Evolutionary conservation across 2,888 invertebrate genomes (phyloP).

Genomic region (Ophion costatus): DNA sequence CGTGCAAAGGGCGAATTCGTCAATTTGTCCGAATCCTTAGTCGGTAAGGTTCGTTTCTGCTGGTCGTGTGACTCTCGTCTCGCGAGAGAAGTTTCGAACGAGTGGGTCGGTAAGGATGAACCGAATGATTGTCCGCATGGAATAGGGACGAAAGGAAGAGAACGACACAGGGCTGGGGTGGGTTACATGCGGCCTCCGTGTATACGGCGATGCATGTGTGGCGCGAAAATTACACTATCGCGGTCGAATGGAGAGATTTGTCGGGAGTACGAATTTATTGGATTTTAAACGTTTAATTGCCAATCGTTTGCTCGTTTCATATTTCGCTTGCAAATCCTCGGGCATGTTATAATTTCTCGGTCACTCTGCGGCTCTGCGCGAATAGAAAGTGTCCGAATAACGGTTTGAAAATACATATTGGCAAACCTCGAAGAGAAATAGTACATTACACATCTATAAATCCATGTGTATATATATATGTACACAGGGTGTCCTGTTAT

Average conservation of each 20-base stretch:
- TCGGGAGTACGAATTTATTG: slow-evolving; percentile 76
- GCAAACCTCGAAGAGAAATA: slow-evolving; percentile 50
- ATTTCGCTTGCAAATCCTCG: slow-evolving; percentile 65
- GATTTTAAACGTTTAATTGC: slow-evolving; percentile 79
- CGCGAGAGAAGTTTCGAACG: neutral
- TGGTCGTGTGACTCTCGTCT: neutral
- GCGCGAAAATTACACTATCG: slow-evolving; percentile 51
- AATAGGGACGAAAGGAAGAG: slow-evolving; percentile 11
- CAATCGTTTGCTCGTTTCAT: slow-evolving; percentile 69
- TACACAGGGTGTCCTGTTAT: too few species aligned
- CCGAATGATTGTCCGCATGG: neutral
- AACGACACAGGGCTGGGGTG: neutral
- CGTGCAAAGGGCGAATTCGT: slow-evolving; percentile 72
- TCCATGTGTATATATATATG: neutral
- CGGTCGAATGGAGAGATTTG: slow-evolving; percentile 71
- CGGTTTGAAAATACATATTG: slow-evolving; percentile 51
- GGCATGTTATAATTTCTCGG: slow-evolving; percentile 61
- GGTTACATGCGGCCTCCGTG: slow-evolving; percentile 6
- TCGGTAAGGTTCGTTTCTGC: slow-evolving; percentile 72
- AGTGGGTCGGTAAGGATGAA: slow-evolving; percentile 69
- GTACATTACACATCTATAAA: slow-evolving; percentile 5
- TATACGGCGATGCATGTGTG: neutral
- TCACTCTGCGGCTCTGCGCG: slow-evolving; percentile 28
- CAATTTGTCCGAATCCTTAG: slow-evolving; percentile 56
- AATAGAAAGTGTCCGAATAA: slow-evolving; percentile 55